phyloP scores from a whole-genome alignment of 2,797 vertebrate genomes.

The Melanotaenia pygmaea region DNA sequence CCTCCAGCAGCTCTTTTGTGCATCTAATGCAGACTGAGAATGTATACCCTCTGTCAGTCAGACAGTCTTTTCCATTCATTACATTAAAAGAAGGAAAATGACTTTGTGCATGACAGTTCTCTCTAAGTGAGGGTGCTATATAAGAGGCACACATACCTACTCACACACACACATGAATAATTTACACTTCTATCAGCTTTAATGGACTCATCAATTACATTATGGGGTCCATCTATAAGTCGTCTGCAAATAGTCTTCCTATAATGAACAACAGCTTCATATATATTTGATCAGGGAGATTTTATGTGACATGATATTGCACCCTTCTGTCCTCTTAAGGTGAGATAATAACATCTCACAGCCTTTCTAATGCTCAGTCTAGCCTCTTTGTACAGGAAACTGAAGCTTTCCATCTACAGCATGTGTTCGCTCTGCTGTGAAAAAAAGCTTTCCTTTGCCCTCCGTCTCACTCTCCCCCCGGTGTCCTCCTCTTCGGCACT shows the following conservation, averaged over 20 bases:
- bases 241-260: conserved; percentile 42
- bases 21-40: conserved; percentile 54
- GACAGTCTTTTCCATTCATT: conserved; percentile 62
- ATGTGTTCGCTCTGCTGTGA: conserved; percentile 20
- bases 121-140: conserved; percentile 9
- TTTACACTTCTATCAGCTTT: conserved; percentile 65
- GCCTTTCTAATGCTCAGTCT: conserved; percentile 6
- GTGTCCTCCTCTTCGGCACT: conserved; percentile 18
- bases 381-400: conserved; percentile 15
- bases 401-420: conserved; percentile 25
- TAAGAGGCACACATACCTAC: conserved; percentile 19
- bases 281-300: conserved; percentile 48
- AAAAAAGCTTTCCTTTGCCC: conserved; percentile 35
- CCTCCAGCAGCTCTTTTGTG: conserved; percentile 29
- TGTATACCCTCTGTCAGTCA: conserved; percentile 49
- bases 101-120: conserved; percentile 52
- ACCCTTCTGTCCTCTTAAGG: conserved; percentile 6
- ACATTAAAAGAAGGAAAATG: conserved; percentile 54
- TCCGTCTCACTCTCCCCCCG: conserved; percentile 6
- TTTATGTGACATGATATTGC: conserved; percentile 26
- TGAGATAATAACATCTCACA: conserved; percentile 18
- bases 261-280: conserved; percentile 59
- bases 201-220: conserved; percentile 69
- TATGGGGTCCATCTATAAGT: conserved; percentile 52
- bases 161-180: conserved; percentile 57